Conservation (phyloP, 2,888 invertebrate species). For the Amphipoea lucens region DNA sequence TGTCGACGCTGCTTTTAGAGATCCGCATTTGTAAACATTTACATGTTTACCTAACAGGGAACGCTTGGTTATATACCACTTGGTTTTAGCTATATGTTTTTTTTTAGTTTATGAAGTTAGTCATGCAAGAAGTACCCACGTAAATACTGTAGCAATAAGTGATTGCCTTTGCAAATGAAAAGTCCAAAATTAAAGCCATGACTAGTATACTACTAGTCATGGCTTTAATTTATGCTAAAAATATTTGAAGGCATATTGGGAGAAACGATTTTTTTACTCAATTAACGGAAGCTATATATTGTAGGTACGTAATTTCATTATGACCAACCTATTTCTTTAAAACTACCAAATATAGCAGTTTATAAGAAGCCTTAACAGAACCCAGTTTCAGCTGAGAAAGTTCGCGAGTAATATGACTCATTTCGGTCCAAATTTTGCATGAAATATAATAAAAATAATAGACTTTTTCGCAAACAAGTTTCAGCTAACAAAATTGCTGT, state of each 20-base stretch:
- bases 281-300: background rate
- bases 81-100: background rate
- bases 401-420: background rate
- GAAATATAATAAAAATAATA: background rate
- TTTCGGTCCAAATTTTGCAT: background rate
- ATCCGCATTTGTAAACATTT: slow-evolving; percentile 50
- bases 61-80: background rate
- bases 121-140: background rate
- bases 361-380: background rate
- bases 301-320: background rate
- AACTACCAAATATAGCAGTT: background rate
- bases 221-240: background rate
- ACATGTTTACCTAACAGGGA: slow-evolving; percentile 33
- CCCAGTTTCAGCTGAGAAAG: background rate
- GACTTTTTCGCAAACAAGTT: background rate
- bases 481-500: background rate
- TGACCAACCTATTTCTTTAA: background rate
- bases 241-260: background rate
- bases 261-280: background rate
- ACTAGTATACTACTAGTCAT: background rate
- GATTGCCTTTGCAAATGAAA: background rate
- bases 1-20: slow-evolving; percentile 46
- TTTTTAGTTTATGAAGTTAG: background rate
- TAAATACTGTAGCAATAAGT: background rate
- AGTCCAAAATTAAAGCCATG: too few species aligned